Evolutionary conservation across 2,113 vertebrate genomes (phyloP), one percentile per base, ranked within the genome.

Genomic region (Stegastes partitus): DNA sequence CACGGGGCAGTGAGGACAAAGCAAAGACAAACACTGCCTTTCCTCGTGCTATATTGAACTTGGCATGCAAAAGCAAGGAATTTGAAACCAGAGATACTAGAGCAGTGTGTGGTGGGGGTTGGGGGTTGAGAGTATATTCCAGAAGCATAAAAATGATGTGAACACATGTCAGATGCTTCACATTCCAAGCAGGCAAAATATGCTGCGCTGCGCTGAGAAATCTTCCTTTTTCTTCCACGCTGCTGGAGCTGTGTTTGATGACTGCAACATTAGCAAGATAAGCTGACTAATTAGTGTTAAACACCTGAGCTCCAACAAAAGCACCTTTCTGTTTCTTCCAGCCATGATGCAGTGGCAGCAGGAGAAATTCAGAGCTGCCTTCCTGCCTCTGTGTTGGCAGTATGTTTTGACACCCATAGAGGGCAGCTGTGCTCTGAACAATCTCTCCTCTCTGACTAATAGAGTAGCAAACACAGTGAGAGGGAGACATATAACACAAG

Each of bases 401-500:
- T 50, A 47, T 70, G 51, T 64, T 66, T 71, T 85, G 64, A 80
- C 76, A 83, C 90, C 92, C 83, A 87, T 92, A 93, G 93, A 83
- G 92, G 93, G 93, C 92, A 93, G 92, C 87, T 93, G 87, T 73
- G 87, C 77, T 88, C 91, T 91, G 89, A 64, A 67, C 57, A 91
- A 64, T 31, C 6, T 57, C 45, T 4, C 39, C 39, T 61, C 81
- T 70, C 18, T 57, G 28, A 61, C 31, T 79, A 54, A 71, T 68
- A 28, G 82, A 79, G 53, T 14, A 79, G 58, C 7, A 45, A 22
- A n/a, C n/a, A 69, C 34, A 53, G 56, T 15, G 12, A 63, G 16
- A 14, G 54, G 49, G 2, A 58, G 56, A 44, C 47, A 58, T 9
- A 12, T 14, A 75, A 63, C 6, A 59, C 75, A 64, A 68, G 23